A percentile compares a stretch with the other conserved stretches of the same genome.
Evolutionary conservation across 2,797 vertebrate genomes (phyloP).

Genomic region (Pyrocephalus nanus): DNA sequence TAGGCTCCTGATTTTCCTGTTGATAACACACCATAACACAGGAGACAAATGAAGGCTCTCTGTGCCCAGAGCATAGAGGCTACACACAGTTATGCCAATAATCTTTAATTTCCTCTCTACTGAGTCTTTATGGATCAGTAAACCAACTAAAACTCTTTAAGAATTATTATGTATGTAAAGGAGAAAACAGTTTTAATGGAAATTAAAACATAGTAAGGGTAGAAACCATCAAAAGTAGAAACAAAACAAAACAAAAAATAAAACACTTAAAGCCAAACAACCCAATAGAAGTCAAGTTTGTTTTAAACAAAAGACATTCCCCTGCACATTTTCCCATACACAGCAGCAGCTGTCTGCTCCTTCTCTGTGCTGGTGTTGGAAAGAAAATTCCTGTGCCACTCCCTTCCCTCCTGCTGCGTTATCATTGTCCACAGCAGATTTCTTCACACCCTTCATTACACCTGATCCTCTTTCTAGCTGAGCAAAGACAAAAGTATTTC

Average conservation of each 20-base stretch:
- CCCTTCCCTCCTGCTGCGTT: constrained; percentile 37
- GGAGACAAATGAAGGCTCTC: neutral
- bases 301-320: constrained; percentile 45
- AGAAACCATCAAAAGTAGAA: neutral
- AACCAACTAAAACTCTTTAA: neutral
- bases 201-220: neutral
- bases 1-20: neutral
- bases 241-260: neutral
- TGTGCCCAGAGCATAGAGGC: neutral
- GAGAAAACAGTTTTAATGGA: neutral
- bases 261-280: neutral
- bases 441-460: constrained; percentile 62
- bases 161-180: neutral
- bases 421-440: constrained; percentile 51
- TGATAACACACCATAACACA: neutral
- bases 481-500: constrained; percentile 52
- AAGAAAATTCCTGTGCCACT: constrained; percentile 9
- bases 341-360: constrained; percentile 33
- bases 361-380: neutral
- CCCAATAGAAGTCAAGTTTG: constrained; percentile 8
- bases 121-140: neutral
- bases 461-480: constrained; percentile 11
- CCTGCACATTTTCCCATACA: constrained; percentile 7
- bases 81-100: neutral
- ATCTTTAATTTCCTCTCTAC: neutral